Conservation (phyloP, 2,797 vertebrate genomes). For the Coracias cyanogaster region DNA sequence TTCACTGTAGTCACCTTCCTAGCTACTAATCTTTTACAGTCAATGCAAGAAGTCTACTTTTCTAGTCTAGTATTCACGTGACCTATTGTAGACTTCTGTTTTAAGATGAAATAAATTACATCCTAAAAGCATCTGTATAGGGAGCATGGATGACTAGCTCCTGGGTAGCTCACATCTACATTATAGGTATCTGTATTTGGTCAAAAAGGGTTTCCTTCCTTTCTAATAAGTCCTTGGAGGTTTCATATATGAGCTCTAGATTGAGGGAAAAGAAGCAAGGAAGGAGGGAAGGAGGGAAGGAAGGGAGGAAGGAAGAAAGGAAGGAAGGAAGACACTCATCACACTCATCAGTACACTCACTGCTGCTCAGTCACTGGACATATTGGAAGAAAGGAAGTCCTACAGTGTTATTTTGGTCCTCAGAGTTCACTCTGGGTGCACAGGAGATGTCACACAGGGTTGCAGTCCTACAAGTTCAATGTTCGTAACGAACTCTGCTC, state of each 20-base stretch:
- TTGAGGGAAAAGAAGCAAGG: not conserved
- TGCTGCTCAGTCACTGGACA: not conserved
- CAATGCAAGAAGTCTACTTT: not conserved
- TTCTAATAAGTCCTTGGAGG: rapidly evolving
- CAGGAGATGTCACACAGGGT: not conserved
- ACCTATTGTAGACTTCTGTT: not conserved
- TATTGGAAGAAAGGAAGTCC: not conserved
- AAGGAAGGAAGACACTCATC: not conserved
- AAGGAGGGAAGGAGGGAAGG: no score
- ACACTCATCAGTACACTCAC: not conserved
- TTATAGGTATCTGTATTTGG: not conserved
- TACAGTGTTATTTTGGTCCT: not conserved
- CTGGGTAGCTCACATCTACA: not conserved
- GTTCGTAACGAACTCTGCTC: not conserved
- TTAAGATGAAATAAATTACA: not conserved
- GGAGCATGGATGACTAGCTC: not conserved
- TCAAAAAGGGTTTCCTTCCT: not conserved
- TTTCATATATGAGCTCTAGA: not conserved
- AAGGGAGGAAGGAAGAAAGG: not conserved
- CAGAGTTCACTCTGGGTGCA: not conserved
- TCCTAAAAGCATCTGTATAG: not conserved
- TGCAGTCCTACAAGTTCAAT: not conserved
- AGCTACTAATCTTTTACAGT: not conserved
- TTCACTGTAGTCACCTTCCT: not conserved
- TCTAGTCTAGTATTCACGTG: not conserved